Conservation (phyloP, 64 coral and sea anemone genomes). For the Pocillopora verrucosa region DNA sequence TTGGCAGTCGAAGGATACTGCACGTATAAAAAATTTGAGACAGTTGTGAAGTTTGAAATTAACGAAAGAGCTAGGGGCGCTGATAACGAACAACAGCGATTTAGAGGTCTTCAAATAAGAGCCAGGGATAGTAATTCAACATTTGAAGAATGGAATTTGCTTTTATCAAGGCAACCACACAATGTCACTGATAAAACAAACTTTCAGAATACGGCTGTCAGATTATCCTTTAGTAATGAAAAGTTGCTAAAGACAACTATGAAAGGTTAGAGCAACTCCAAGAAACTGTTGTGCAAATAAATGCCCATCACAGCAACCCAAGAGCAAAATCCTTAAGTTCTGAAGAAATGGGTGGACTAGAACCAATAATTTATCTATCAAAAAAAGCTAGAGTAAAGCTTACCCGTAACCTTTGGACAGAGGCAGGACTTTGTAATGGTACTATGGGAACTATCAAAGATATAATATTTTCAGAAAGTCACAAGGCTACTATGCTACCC, state of each 20-base stretch:
- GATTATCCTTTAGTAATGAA: conserved; percentile 20
- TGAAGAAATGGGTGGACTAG: conserved; percentile 66
- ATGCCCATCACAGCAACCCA: conserved; percentile 40
- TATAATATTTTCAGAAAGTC: conserved; percentile 55
- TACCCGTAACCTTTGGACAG: conserved; percentile 39
- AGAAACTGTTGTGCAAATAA: conserved; percentile 46
- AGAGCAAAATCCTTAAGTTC: conserved; percentile 28
- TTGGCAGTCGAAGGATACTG: conserved; percentile 59
- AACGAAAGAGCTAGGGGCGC: conserved; percentile 69
- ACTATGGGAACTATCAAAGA: conserved; percentile 47
- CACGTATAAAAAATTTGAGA: conserved; percentile 39
- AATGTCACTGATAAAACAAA: conserved; percentile 9
- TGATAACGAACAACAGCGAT: conserved; percentile 30
- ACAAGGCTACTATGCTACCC: conserved; percentile 36
- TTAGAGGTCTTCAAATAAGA: conserved; percentile 36
- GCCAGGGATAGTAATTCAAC: conserved; percentile 71
- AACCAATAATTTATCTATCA: conserved; percentile 47
- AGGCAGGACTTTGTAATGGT: conserved; percentile 51
- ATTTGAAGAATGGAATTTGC: conserved; percentile 57
- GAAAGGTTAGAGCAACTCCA: conserved; percentile 15
- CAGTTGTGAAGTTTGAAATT: conserved; percentile 43
- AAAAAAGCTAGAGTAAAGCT: conserved; percentile 45
- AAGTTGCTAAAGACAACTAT: conserved; percentile 20
- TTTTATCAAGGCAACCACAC: conserved; percentile 40
- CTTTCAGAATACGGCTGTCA: conserved; percentile 14